Evolutionary conservation across 2,113 vertebrate genomes (phyloP).

Genomic region (Varanus komodoensis): DNA sequence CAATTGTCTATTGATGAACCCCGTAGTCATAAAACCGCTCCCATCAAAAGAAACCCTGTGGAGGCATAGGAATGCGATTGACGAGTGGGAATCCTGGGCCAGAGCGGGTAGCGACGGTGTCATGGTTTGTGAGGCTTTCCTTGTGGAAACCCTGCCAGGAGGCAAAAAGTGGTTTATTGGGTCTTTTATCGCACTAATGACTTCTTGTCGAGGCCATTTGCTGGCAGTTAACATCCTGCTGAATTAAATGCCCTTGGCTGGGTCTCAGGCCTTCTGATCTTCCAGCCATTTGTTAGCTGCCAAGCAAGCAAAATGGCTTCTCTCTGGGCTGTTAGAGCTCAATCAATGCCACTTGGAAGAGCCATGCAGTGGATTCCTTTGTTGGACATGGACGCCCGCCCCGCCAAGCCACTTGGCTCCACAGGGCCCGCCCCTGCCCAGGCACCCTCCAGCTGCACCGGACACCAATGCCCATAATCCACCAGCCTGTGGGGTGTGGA

Average conservation of each 20-base stretch:
- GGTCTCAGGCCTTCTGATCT: neutral
- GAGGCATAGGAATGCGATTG: no score
- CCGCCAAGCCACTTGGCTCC: no score
- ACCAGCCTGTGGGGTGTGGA: neutral
- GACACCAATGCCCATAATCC: neutral
- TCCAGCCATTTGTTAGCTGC: conserved; percentile 5
- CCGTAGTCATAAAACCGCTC: no score
- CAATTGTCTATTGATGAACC: no score
- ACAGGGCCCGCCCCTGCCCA: no score
- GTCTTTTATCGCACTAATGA: conserved; percentile 6
- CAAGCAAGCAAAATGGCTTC: conserved; percentile 23
- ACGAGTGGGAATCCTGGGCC: no score
- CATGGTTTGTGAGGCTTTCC: neutral
- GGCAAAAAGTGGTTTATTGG: conserved; percentile 4
- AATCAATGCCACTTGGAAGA: neutral
- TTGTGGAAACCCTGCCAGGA: neutral
- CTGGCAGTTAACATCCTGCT: conserved; percentile 10
- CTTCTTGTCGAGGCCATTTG: conserved; percentile 4
- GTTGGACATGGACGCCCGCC: no score
- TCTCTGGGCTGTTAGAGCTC: conserved; percentile 1
- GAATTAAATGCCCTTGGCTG: conserved; percentile 11
- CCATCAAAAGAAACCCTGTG: no score
- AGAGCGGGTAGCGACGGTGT: neutral
- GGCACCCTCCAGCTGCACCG: neutral
- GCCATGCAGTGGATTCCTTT: neutral